A percentile compares a stretch with the other conserved stretches of the same genome.
These are phyloP conservation scores for Tromatobia lineatoria DNA, from an alignment of 2,888 invertebrate genomes.

Conservation along the genomic window DNA sequence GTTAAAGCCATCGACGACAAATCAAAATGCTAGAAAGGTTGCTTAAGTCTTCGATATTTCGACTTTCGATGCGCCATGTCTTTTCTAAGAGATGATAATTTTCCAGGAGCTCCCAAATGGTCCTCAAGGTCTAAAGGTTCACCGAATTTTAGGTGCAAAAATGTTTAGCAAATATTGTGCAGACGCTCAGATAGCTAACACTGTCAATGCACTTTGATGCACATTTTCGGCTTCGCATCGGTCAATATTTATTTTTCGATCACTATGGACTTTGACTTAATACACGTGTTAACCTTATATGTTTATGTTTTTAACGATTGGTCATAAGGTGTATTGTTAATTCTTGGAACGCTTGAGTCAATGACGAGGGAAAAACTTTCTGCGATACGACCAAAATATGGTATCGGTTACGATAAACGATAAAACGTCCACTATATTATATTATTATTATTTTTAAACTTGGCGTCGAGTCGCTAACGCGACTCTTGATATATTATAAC, in stretches of 20 bases:
- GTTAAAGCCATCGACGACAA: too few species aligned
- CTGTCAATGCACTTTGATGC: slow-evolving; percentile 5
- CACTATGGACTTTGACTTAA: not conserved
- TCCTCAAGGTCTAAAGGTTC: not conserved
- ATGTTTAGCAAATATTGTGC: slow-evolving; percentile 30
- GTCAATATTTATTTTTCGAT: slow-evolving; percentile 33
- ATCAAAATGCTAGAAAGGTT: too few species aligned
- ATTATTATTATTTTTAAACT: too few species aligned
- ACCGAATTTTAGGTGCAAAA: slow-evolving; percentile 19
- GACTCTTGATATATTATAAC: too few species aligned
- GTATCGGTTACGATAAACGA: too few species aligned
- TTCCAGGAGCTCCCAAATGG: too few species aligned
- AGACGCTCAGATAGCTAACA: slow-evolving; percentile 9
- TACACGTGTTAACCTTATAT: not conserved
- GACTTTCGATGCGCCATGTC: too few species aligned
- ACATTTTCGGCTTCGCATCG: not conserved
- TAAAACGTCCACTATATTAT: not conserved
- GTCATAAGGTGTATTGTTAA: not conserved
- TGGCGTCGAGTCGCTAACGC: too few species aligned
- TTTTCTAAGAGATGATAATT: too few species aligned
- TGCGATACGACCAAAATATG: too few species aligned
- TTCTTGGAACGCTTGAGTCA: not conserved
- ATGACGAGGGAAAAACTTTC: not conserved
- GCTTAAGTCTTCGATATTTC: too few species aligned
- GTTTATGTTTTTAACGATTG: not conserved